Evolutionary conservation across 2,113 vertebrate genomes (phyloP).

Genomic region (Macroglossus sobrinus): DNA sequence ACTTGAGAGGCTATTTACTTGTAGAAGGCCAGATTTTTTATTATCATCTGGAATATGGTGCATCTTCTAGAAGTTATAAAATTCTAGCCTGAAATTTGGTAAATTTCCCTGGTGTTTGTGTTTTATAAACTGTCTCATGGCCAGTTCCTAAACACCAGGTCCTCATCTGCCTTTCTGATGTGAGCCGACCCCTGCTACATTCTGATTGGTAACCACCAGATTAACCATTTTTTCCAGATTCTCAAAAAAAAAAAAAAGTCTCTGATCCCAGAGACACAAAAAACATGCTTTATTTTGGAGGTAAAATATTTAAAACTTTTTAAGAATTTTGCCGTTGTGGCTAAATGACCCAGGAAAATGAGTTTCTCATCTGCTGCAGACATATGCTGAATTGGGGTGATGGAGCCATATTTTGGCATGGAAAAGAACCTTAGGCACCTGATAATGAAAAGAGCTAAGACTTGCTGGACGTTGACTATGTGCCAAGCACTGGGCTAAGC

Average conservation of each 20-base stretch:
- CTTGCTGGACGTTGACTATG: not conserved
- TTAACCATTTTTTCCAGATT: not conserved
- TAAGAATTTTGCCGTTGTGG: not conserved
- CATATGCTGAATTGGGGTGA: not conserved
- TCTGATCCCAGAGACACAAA: not conserved
- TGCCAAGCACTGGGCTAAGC: not conserved
- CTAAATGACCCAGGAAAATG: not conserved
- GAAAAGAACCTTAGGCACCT: not conserved
- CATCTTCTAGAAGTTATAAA: conserved; percentile 52
- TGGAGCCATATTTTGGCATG: not conserved
- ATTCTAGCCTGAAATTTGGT: conserved; percentile 36
- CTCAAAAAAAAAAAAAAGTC: not conserved
- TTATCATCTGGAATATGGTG: not conserved
- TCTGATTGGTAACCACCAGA: not conserved
- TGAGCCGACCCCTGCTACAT: not conserved
- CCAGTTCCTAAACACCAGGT: not conserved
- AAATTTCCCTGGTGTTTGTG: conserved; percentile 27
- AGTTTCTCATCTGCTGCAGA: not conserved
- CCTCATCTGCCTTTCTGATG: not conserved
- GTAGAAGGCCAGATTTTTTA: conserved; percentile 19
- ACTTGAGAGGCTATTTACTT: not conserved
- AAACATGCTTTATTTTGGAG: not conserved
- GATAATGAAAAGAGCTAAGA: not conserved
- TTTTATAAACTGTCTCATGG: not conserved
- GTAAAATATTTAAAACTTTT: not conserved